Percentiles rank a stretch among this genome's conserved stretches.
Conservation (phyloP, 2,113 vertebrate genomes). For the pig (Sus scrofa) region DNA sequence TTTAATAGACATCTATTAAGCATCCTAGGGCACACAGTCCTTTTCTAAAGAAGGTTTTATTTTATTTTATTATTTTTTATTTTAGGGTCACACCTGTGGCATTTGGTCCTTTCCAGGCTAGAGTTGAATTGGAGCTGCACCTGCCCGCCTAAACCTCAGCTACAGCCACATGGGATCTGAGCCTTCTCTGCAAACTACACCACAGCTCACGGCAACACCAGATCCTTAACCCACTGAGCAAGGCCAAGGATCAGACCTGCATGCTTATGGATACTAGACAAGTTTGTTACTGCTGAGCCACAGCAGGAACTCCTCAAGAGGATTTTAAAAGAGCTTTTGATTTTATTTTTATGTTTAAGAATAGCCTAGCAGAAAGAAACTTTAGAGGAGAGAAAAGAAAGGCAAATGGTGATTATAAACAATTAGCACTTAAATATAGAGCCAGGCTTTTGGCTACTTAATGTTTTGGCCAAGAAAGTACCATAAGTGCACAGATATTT, state of each 20-base stretch:
- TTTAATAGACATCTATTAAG: neutral
- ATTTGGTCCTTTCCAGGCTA: too few relatives aligned
- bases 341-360: constrained; percentile 58
- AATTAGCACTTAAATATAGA: constrained; percentile 31
- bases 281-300: too few relatives aligned
- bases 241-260: too few relatives aligned
- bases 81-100: too few relatives aligned
- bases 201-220: too few relatives aligned
- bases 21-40: neutral
- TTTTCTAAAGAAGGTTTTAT: neutral
- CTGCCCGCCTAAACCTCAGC: too few relatives aligned
- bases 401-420: constrained; percentile 30
- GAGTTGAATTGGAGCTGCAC: too few relatives aligned
- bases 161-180: too few relatives aligned
- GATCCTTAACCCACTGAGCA: too few relatives aligned
- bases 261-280: too few relatives aligned
- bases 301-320: neutral
- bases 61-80: too few relatives aligned
- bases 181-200: too few relatives aligned
- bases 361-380: constrained; percentile 48
- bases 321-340: constrained; percentile 33
- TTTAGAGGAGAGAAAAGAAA: neutral
- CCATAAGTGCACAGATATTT: neutral
- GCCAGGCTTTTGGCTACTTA: neutral
- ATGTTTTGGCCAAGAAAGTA: neutral